A percentile compares a stretch with the other conserved stretches of the same genome.
Conservation (phyloP, 2,113 vertebrate species). For the Sphaerodactylus townsendi region DNA sequence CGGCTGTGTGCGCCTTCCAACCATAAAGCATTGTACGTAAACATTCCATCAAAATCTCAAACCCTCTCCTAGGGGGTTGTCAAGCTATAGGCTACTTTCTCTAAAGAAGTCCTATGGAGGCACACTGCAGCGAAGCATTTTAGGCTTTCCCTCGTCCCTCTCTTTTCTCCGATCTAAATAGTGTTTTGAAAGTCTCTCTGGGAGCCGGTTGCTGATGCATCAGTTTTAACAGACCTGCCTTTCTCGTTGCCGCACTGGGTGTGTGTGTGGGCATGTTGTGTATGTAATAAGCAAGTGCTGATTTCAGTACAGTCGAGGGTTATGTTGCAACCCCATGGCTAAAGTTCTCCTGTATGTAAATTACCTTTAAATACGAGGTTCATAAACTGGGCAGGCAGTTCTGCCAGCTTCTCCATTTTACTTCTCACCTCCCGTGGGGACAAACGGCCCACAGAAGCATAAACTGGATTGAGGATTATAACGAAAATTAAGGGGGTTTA, state of each 20-base stretch:
- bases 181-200: background rate
- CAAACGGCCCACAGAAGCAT: conserved; percentile 41
- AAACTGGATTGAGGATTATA: conserved; percentile 27
- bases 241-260: conserved; percentile 51
- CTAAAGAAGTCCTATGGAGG: background rate
- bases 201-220: background rate
- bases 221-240: conserved; percentile 28
- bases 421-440: conserved; percentile 43
- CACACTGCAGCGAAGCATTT: background rate
- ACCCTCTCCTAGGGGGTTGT: too few relatives aligned
- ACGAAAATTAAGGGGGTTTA: conserved; percentile 11
- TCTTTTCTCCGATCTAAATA: background rate
- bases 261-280: conserved; percentile 18
- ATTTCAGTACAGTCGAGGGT: conserved; percentile 67
- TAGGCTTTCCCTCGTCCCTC: background rate
- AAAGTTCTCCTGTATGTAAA: conserved; percentile 73
- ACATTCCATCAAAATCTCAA: background rate
- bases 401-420: conserved; percentile 20
- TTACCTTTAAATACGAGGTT: conserved; percentile 60
- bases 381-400: conserved; percentile 52
- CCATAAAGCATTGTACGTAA: too few relatives aligned
- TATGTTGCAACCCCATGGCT: conserved; percentile 72
- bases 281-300: conserved; percentile 47
- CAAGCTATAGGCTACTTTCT: background rate
- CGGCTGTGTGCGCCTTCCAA: too few relatives aligned